Conservation (phyloP, 2,113 vertebrate genomes). For the Nymphicus hollandicus region DNA sequence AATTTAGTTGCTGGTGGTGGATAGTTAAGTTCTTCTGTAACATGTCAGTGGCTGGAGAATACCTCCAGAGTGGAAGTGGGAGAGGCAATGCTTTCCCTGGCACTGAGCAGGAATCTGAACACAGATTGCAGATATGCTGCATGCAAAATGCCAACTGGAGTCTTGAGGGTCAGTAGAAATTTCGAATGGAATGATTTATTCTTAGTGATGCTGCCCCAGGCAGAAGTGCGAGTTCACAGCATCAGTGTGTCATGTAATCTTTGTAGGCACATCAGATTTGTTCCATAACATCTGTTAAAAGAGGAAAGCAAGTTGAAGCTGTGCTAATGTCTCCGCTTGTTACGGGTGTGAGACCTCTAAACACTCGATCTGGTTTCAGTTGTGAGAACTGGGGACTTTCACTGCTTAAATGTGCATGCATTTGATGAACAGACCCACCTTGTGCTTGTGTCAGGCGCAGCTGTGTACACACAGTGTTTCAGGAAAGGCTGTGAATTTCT, state of each 20-base stretch:
- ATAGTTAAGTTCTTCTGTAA: neutral
- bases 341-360: neutral
- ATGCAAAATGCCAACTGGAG: neutral
- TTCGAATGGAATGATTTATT: neutral
- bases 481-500: neutral
- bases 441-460: neutral
- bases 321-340: neutral
- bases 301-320: neutral
- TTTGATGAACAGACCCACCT: neutral
- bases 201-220: neutral
- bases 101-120: neutral
- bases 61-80: neutral
- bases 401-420: rapidly evolving
- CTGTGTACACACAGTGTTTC: neutral
- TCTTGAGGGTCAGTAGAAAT: neutral
- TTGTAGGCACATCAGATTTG: neutral
- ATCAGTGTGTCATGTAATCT: neutral
- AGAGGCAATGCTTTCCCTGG: neutral
- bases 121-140: neutral
- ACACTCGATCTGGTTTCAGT: neutral
- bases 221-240: neutral
- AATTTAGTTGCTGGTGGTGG: neutral
- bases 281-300: neutral
- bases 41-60: rapidly evolving
- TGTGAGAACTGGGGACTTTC: neutral